Evolutionary conservation across 1,140 invertebrate species (phyloP), one percentile per base, ranked within the genome.

Genomic region (Potamilus streckersoni): DNA sequence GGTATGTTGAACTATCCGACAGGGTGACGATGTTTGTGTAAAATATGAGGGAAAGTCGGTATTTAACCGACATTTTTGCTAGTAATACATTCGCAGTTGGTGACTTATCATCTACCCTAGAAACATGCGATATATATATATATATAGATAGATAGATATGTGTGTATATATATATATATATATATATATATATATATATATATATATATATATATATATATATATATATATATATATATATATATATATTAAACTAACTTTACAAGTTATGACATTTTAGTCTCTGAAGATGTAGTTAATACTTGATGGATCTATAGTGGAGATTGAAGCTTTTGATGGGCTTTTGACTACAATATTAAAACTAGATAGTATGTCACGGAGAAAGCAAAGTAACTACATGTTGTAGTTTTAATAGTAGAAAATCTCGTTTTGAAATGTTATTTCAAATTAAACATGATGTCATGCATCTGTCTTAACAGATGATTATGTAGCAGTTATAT

Each of bases 361-460:
- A 49, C 27, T 38, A 23, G 16, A 19, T 23, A 61, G 49, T 38
- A 61, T 62, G 15, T 20, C 6, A 71, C 14, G 16, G 19, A 14
- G 8, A 38, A 23, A 27, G 58, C 31, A 20, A 60, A 15, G 59
- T 71, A 15, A 61, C 62, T 60, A 58, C 23, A 11, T 23, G 23
- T 16, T 27, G 69, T 17, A 57, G 61, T 61, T 14, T 71, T 20
- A 61, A 71, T 61, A 62, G 27, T 61, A 71, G 69, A 71, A 49
- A 17, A 23, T 27, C 23, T 16, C 13, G 38, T 31, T 38, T 61
- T 16, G 31, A 16, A 27, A 71, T 62, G 62, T 23, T 61, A 59
- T 71, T 23, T 16, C 11, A 8, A 31, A 23, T 71, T 57, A 71
- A 38, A 27, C 19, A 11, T 11, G 31, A 6, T 11, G 31, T 71